Evolutionary conservation across 2,888 invertebrate genomes (phyloP).

Genomic region (Nemurella pictetii): DNA sequence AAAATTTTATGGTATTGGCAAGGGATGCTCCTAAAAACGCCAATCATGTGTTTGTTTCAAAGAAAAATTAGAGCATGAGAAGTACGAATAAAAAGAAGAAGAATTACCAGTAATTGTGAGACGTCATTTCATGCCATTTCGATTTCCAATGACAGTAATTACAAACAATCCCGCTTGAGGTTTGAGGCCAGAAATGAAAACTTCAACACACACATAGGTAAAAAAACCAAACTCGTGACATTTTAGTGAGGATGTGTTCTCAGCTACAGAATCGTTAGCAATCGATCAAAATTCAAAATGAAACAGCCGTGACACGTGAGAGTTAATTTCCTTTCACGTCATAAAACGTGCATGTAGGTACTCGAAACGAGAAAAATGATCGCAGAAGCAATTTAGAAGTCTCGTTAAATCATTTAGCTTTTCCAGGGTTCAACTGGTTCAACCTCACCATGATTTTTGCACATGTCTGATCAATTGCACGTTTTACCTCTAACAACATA

Average conservation of each 20-base stretch:
- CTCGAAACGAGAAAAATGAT: neutral
- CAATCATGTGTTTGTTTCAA: neutral
- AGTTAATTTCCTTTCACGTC: neutral
- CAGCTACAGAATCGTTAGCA: neutral
- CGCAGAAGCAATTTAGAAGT: neutral
- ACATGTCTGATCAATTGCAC: neutral
- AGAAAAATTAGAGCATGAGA: neutral
- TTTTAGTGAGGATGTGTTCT: neutral
- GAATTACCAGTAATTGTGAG: too few relatives aligned
- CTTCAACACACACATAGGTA: neutral
- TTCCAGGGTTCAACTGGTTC: neutral
- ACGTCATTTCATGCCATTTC: neutral
- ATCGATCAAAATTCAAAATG: neutral
- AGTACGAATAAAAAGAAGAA: neutral
- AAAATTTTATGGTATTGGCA: neutral
- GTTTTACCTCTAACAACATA: neutral
- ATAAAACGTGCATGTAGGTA: neutral
- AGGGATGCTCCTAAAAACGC: neutral
- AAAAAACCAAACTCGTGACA: neutral
- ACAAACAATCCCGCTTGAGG: neutral
- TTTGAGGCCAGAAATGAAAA: neutral
- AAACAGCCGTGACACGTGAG: neutral
- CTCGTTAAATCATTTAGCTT: neutral
- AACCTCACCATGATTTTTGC: neutral
- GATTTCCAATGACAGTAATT: neutral